Base-by-base conservation (phyloP, 1,140 invertebrate genomes). In the Trypoxylus dichotomus region DNA sequence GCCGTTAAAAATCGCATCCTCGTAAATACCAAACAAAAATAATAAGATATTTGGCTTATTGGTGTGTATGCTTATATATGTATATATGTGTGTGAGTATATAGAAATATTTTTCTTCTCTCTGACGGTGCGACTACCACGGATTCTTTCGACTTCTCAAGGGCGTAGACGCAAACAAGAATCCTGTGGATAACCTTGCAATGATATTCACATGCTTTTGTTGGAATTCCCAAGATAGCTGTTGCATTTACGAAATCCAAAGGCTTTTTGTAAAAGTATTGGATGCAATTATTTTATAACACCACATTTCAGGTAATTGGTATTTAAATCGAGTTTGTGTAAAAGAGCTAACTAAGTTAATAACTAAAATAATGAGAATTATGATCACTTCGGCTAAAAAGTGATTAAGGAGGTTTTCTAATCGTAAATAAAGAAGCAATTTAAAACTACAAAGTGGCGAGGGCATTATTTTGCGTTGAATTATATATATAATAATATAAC, bases 181-280 rank as follows among this genome's bases (percentile, higher is more conserved):
- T 68, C 60, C 60, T 29, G 60, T 68, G 60, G 60, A 68, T 68
- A 68, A 68, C 60, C 60, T 68, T 68, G 60, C 60, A 27, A 68
- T 24, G 60, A 68, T 68, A 24, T 68, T 68, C 24, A 68, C 19
- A 11, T 68, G 60, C 60, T 68, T 68, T 68, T 68, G 60, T 68
- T 68, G 60, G 60, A 68, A 68, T 29, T 7, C 60, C 60, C 27
- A 21, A 24, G 60, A 68, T 21, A 68, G 25, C 60, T 68, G 60
- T 15, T 7, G 8, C 11, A 24, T 24, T 68, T 68, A 13, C 15
- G 15, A 54, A 6, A 54, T 54, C 2, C 32, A 37, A 0, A 0
- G 32, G 32, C 32, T 37, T 37, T 7, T 8, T 37, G 32, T 8
- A 37, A 37, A 37, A 37, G 32, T 37, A 8, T 8, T 37, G 32